Evolutionary conservation across 2,888 invertebrate species (phyloP).

Genomic region (Entomobrya proxima): DNA sequence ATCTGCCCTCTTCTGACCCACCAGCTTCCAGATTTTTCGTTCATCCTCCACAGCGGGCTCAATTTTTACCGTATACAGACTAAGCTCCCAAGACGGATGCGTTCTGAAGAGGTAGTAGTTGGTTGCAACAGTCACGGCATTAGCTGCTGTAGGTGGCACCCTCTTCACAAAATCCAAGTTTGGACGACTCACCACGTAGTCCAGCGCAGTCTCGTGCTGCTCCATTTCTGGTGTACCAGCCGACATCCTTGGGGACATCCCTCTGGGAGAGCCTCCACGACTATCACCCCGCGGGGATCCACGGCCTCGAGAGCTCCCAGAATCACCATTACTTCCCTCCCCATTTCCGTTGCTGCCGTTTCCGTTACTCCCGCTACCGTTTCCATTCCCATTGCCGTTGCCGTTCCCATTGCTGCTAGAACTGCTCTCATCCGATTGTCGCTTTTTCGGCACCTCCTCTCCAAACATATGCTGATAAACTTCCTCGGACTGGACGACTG

Average conservation of each 20-base stretch:
- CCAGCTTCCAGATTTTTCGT: not conserved
- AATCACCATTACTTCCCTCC: not conserved
- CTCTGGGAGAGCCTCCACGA: constrained; percentile 2
- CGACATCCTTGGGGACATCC: not conserved
- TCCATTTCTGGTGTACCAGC: no score
- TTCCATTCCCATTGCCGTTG: no score
- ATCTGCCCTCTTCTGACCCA: not conserved
- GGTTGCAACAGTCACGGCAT: not conserved
- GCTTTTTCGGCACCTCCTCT: no score
- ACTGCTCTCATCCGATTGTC: no score
- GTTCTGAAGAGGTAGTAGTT: constrained; percentile 50
- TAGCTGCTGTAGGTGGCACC: not conserved
- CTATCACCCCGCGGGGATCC: not conserved
- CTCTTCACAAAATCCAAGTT: not conserved
- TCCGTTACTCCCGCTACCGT: not conserved
- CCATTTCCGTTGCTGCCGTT: constrained; percentile 14
- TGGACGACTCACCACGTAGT: constrained; percentile 11
- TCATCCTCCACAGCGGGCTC: constrained; percentile 47
- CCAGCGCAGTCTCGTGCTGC: not conserved
- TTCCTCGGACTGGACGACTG: no score
- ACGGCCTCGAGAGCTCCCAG: not conserved
- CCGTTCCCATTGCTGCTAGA: no score
- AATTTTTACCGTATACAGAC: constrained; percentile 39
- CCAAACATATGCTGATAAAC: no score
- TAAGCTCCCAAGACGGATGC: not conserved